phyloP scores from a whole-genome alignment of 2,113 vertebrate species.

The Phaethornis superciliosus region DNA sequence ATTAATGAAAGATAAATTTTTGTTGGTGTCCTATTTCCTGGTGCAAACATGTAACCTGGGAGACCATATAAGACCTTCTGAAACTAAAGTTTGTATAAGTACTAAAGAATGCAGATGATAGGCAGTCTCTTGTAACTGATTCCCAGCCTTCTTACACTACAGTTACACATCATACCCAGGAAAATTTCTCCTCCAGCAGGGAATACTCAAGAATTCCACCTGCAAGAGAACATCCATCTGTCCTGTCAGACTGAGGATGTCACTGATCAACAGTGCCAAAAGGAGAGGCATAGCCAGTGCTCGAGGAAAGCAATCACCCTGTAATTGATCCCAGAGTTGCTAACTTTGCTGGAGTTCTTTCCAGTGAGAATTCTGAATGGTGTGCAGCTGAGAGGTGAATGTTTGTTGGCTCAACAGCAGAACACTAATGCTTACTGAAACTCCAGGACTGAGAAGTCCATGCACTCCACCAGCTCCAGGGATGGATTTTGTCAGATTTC shows the following conservation, averaged over 20 bases:
- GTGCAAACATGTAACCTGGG: not conserved
- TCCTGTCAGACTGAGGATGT: not conserved
- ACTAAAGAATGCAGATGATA: not conserved
- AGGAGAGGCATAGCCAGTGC: not conserved
- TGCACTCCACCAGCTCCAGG: not conserved
- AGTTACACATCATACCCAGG: fast-evolving
- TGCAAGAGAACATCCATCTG: not conserved
- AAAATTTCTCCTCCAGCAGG: not conserved
- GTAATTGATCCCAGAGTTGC: fast-evolving
- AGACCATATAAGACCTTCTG: not conserved
- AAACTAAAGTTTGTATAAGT: not conserved
- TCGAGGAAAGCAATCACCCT: not conserved
- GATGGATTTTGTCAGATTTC: not conserved
- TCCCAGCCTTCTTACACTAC: not conserved
- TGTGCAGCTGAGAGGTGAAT: fast-evolving
- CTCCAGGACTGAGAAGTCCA: fast-evolving
- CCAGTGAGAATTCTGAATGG: not conserved
- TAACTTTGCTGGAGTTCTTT: not conserved
- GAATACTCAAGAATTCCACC: not conserved
- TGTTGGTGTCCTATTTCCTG: not conserved
- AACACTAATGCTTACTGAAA: not conserved
- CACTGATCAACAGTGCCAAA: fast-evolving
- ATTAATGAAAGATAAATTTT: not conserved
- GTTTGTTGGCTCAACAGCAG: not conserved
- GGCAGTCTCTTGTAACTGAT: not conserved